These are phyloP conservation scores for Trachythela sp. DNA, from an alignment of 64 coral and sea anemone genomes.

Conservation along the genomic window DNA sequence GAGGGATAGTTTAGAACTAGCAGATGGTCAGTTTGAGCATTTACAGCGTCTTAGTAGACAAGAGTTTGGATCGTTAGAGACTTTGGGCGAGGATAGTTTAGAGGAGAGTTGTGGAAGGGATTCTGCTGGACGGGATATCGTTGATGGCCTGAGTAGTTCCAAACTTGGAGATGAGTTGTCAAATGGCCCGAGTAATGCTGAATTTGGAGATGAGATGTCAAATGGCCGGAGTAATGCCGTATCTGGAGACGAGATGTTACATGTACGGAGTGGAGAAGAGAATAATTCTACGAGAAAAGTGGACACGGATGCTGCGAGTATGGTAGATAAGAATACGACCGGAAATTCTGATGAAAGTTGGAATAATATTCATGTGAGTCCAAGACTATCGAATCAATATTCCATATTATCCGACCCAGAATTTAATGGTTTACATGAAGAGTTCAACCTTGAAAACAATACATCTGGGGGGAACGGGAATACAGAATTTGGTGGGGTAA, in stretches of 20 bases:
- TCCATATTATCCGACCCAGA: neutral
- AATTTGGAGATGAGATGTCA: too few species aligned
- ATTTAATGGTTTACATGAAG: neutral
- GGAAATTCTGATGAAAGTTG: neutral
- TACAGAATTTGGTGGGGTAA: neutral
- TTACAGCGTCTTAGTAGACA: neutral
- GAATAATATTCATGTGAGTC: neutral
- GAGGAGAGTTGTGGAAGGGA: neutral
- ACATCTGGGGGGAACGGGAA: neutral
- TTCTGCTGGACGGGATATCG: neutral
- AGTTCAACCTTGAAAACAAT: neutral
- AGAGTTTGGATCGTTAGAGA: neutral
- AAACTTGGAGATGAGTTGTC: too few species aligned
- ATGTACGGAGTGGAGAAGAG: neutral
- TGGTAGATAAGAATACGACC: neutral
- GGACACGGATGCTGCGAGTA: neutral
- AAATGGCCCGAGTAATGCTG: too few species aligned
- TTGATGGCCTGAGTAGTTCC: neutral
- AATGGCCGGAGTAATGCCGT: too few species aligned
- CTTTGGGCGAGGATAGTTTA: neutral
- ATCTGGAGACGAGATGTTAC: too few species aligned
- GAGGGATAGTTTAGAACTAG: slow-evolving; percentile 3
- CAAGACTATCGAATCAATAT: neutral
- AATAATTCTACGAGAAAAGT: neutral
- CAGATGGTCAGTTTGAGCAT: neutral